Conservation (phyloP, 2,888 invertebrate genomes). For the Therioaphis trifolii region DNA sequence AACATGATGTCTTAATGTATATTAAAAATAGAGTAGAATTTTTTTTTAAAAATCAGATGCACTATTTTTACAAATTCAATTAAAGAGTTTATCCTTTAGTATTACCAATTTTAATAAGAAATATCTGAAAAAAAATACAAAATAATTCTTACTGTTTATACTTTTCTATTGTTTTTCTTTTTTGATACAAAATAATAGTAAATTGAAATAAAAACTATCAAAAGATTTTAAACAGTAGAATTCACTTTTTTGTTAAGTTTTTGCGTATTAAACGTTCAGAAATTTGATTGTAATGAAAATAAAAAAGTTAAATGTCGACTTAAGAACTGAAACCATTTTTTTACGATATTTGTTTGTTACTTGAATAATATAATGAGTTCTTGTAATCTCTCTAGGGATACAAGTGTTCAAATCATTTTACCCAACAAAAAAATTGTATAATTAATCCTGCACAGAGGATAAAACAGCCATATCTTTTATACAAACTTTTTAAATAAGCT, state of each 20-base stretch:
- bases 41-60: too few relatives aligned
- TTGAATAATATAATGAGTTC: conserved; percentile 11
- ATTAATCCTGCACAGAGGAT: conserved; percentile 10
- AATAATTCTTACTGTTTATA: neutral
- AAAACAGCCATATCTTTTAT: conserved; percentile 1
- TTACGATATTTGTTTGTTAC: conserved; percentile 5
- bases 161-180: neutral
- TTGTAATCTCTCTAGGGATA: too few relatives aligned
- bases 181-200: conserved; percentile 14
- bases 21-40: too few relatives aligned
- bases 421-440: neutral
- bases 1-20: too few relatives aligned
- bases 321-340: neutral
- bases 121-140: too few relatives aligned
- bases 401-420: conserved; percentile 40
- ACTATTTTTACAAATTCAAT: too few relatives aligned
- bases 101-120: too few relatives aligned
- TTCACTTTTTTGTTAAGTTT: neutral
- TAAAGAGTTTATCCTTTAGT: too few relatives aligned
- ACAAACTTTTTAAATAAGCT: conserved; percentile 46
- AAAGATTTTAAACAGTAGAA: neutral
- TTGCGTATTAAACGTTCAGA: too few relatives aligned
- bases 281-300: neutral
- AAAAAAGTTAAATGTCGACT: neutral
- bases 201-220: conserved; percentile 3